Evolutionary conservation across 2,113 vertebrate genomes (phyloP).

Genomic region (Donacobius atricapilla): DNA sequence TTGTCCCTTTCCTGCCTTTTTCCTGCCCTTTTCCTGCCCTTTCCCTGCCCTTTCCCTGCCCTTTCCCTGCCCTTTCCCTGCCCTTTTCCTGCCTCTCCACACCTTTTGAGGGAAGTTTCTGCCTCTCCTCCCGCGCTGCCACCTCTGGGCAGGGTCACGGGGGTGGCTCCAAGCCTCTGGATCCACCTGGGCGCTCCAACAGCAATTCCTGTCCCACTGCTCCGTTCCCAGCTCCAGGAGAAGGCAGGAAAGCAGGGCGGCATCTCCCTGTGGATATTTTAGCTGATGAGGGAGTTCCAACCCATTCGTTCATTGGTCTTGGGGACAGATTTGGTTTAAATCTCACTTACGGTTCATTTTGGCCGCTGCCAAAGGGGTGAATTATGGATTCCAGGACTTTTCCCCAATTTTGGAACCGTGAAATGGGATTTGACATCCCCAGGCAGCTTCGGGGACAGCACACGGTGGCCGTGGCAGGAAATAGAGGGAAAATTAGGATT

Average conservation of each 20-base stretch:
- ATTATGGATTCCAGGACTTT: background rate
- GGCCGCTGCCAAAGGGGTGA: background rate
- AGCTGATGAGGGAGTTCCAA: rapidly evolving
- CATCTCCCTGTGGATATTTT: background rate
- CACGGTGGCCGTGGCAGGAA: background rate
- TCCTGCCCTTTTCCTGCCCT: background rate
- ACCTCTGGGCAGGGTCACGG: background rate
- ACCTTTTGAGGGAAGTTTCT: background rate
- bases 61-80: no score
- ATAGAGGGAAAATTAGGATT: background rate
- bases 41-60: background rate
- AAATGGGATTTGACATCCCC: background rate
- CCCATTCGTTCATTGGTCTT: rapidly evolving
- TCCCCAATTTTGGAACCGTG: background rate
- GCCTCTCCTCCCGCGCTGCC: background rate
- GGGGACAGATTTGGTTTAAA: background rate
- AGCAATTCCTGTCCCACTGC: rapidly evolving
- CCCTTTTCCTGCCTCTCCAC: no score
- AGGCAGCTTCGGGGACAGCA: background rate
- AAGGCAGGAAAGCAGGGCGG: background rate
- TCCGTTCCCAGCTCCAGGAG: background rate
- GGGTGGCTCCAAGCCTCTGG: background rate
- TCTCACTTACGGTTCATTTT: rapidly evolving
- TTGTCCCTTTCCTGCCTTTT: background rate
- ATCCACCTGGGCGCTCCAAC: background rate